These are phyloP conservation scores for Scolopax bukidnonensis DNA, from an alignment of 2,797 vertebrate species.

Conservation along the genomic window DNA sequence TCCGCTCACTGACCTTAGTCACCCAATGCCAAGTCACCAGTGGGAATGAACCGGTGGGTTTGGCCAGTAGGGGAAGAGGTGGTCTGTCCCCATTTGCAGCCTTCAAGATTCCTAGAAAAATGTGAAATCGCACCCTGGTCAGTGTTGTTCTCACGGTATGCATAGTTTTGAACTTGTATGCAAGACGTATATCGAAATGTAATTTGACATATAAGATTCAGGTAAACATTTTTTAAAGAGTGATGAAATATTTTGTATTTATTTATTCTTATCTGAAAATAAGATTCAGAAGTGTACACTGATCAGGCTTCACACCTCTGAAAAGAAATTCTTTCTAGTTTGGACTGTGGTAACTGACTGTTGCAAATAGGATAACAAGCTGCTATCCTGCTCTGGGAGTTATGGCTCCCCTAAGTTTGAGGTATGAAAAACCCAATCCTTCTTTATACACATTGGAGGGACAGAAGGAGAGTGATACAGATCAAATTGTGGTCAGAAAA, in stretches of 20 bases:
- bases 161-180: background rate
- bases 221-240: background rate
- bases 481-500: background rate
- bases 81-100: background rate
- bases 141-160: background rate
- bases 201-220: background rate
- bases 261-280: background rate
- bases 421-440: background rate
- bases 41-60: accelerated
- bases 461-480: background rate
- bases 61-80: background rate
- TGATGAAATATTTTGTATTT: background rate
- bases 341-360: background rate
- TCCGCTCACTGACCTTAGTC: background rate
- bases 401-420: background rate
- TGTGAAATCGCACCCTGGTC: background rate
- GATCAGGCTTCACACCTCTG: background rate
- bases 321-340: background rate
- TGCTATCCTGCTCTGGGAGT: background rate
- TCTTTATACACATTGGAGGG: background rate
- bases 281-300: background rate
- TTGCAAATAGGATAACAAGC: background rate
- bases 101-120: background rate
- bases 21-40: background rate
- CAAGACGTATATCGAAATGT: background rate